Evolutionary conservation across 2,113 vertebrate species (phyloP).

Genomic region (Anser cygnoides): DNA sequence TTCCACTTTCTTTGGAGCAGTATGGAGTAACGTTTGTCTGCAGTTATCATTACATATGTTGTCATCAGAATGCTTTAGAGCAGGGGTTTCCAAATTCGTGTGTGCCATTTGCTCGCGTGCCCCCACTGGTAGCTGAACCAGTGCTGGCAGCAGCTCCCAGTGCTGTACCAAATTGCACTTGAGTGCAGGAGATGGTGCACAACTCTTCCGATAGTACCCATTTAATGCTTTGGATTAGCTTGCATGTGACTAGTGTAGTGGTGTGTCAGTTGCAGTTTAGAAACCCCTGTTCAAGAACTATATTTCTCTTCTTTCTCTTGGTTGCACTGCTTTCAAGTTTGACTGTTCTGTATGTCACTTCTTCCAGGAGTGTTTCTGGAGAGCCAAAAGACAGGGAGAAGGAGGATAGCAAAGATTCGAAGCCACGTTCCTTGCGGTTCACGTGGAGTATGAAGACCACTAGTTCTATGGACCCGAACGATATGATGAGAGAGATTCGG

Average conservation of each 20-base stretch:
- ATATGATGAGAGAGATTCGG: conserved; percentile 98
- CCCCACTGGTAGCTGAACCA: not conserved
- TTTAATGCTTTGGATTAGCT: not conserved
- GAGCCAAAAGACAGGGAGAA: conserved; percentile 87
- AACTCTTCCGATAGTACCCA: not conserved
- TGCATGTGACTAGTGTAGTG: not conserved
- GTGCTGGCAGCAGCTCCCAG: not conserved
- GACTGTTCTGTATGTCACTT: not conserved
- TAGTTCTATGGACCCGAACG: conserved; percentile 95
- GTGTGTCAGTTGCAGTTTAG: not conserved
- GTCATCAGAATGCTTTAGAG: not conserved
- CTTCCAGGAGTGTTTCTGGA: conserved; percentile 84
- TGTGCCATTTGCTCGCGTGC: not conserved
- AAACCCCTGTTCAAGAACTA: conserved; percentile 39
- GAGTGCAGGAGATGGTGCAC: not conserved
- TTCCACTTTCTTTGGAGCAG: conserved; percentile 1
- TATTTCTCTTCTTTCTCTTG: not conserved
- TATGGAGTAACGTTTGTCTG: not conserved
- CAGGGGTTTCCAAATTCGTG: conserved; percentile 49
- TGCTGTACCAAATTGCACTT: rapidly evolving
- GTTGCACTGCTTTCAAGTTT: not conserved
- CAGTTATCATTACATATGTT: conserved; percentile 3
- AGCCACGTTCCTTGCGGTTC: conserved; percentile 94
- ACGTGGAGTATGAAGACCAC: conserved; percentile 99
- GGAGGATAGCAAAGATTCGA: conserved; percentile 91